Evolutionary conservation across 2,888 invertebrate genomes (phyloP).

Genomic region (Phania funesta): DNA sequence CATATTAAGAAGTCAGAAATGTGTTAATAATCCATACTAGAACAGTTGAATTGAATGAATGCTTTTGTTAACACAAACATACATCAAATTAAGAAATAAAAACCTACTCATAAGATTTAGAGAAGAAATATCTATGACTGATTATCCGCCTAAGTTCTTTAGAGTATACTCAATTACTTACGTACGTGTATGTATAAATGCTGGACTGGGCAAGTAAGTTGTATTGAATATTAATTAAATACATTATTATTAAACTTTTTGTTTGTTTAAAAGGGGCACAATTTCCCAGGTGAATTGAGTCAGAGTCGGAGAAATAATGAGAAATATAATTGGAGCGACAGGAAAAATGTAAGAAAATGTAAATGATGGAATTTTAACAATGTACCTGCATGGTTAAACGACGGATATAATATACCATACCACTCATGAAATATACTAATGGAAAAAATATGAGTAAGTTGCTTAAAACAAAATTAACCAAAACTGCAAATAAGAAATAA

Average conservation of each 20-base stretch:
- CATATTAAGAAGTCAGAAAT: conserved; percentile 43
- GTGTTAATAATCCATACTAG: conserved; percentile 36
- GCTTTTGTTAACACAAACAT: conserved; percentile 20
- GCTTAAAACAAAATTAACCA: too few relatives aligned
- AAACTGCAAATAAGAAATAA: too few relatives aligned
- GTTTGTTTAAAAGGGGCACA: conserved; percentile 1
- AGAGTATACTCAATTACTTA: neutral
- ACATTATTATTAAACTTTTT: conserved; percentile 13
- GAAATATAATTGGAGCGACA: neutral
- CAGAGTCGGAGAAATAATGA: neutral
- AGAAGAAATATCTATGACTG: conserved; percentile 3
- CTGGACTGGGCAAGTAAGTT: conserved; percentile 40
- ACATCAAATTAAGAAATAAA: neutral
- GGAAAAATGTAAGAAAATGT: conserved; percentile 5
- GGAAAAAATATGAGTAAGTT: too few relatives aligned
- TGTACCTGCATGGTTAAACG: too few relatives aligned
- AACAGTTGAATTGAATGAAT: conserved; percentile 15
- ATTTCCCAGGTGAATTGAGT: conserved; percentile 11
- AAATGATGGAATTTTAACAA: too few relatives aligned
- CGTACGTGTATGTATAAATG: neutral
- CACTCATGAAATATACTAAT: too few relatives aligned
- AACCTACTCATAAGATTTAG: neutral
- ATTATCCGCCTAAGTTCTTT: neutral
- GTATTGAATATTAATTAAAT: conserved; percentile 23
- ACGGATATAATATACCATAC: too few relatives aligned